Evolutionary conservation across 2,888 invertebrate species (phyloP).

Genomic region (Allophyes oxyacanthae): DNA sequence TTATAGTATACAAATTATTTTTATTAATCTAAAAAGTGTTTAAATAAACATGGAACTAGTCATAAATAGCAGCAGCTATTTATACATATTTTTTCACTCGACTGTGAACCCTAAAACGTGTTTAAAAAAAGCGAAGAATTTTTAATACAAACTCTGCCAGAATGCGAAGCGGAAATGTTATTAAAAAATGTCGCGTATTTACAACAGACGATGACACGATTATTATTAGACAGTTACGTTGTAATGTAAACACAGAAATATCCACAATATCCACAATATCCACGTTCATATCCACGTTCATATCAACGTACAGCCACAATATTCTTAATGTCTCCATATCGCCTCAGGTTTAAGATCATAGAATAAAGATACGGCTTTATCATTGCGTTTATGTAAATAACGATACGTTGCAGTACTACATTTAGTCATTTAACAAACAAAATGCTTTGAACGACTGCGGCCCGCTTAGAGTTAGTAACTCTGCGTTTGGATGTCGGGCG

Average conservation of each 20-base stretch:
- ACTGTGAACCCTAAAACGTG: slow-evolving; percentile 5
- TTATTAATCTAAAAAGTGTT: neutral
- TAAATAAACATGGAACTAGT: neutral
- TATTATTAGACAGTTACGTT: slow-evolving; percentile 35
- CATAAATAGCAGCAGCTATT: slow-evolving; percentile 5
- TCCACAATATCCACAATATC: too few relatives aligned
- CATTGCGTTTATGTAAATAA: neutral
- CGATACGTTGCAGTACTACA: too few relatives aligned
- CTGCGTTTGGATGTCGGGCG: too few relatives aligned
- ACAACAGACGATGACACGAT: slow-evolving; percentile 4
- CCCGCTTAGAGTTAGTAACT: too few relatives aligned
- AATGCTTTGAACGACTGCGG: too few relatives aligned
- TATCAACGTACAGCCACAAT: neutral
- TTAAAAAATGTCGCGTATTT: slow-evolving; percentile 36
- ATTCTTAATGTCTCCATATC: neutral
- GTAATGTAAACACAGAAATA: slow-evolving; percentile 9
- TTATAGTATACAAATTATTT: too few relatives aligned
- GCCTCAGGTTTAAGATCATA: neutral
- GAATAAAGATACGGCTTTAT: neutral
- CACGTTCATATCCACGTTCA: too few relatives aligned
- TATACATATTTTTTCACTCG: slow-evolving; percentile 13
- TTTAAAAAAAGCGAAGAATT: slow-evolving; percentile 20
- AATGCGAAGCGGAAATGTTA: slow-evolving; percentile 37
- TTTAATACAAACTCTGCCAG: slow-evolving; percentile 19
- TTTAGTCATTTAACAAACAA: too few relatives aligned